These are phyloP conservation scores for Deilephila porcellus DNA, from an alignment of 2,888 invertebrate genomes.

Conservation along the genomic window DNA sequence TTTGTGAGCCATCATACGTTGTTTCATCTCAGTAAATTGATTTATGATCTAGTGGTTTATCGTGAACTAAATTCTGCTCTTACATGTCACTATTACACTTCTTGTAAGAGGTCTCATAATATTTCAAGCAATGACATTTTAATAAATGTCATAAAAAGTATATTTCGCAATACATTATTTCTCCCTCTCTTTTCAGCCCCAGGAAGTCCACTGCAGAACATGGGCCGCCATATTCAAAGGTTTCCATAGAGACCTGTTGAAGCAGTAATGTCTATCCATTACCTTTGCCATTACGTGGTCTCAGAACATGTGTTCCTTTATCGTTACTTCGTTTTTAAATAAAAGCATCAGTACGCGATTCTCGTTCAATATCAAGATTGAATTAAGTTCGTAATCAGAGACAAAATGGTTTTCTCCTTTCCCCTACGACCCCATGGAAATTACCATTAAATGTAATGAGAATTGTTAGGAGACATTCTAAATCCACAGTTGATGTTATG, in stretches of 20 bases:
- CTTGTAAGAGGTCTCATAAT: background rate
- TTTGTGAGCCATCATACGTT: conserved; percentile 16
- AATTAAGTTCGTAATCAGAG: conserved; percentile 33
- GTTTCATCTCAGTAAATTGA: conserved; percentile 20
- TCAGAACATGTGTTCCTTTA: background rate
- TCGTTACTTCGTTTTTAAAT: background rate
- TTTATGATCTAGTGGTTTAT: background rate
- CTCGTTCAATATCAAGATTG: conserved; percentile 12
- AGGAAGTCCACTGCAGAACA: too few species aligned
- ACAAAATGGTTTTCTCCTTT: conserved; percentile 33
- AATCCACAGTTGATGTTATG: conserved; percentile 34
- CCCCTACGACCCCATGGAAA: conserved; percentile 43
- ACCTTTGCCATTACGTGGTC: background rate
- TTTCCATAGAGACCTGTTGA: too few species aligned
- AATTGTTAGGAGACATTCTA: conserved; percentile 38
- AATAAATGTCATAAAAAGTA: too few species aligned
- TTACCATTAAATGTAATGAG: conserved; percentile 57
- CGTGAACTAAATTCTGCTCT: background rate
- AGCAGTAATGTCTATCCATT: too few species aligned
- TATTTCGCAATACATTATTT: too few species aligned
- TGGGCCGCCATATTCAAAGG: too few species aligned
- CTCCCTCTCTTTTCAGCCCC: background rate
- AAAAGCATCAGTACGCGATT: conserved; percentile 11
- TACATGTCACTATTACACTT: background rate
- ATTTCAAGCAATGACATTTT: too few species aligned